Percentiles rank a stretch among this genome's conserved stretches.
Evolutionary conservation across 2,888 invertebrate species (phyloP).

Genomic region (Anoplius nigerrimus): DNA sequence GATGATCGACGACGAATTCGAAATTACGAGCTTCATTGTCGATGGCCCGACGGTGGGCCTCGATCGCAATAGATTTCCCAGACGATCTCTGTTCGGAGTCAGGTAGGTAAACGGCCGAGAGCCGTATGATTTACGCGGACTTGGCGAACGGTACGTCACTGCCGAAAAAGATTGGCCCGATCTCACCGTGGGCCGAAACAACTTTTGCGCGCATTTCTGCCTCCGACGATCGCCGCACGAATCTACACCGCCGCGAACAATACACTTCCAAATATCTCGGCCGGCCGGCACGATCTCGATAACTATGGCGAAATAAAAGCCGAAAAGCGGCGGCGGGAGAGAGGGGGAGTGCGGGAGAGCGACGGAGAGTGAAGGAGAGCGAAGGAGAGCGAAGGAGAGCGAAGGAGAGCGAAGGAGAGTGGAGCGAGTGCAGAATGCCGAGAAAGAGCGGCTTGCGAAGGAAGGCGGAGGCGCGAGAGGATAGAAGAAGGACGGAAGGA

Average conservation of each 20-base stretch:
- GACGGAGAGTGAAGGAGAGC: conserved; percentile 25
- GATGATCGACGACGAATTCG: too few species aligned
- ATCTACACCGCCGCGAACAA: conserved; percentile 3
- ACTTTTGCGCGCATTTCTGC: neutral
- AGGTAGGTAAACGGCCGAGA: too few species aligned
- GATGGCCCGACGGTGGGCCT: too few species aligned
- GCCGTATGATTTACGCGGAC: too few species aligned
- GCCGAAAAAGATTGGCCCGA: too few species aligned
- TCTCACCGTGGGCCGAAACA: too few species aligned
- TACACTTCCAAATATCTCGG: conserved; percentile 14
- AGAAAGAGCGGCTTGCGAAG: conserved; percentile 62
- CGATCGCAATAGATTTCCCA: too few species aligned
- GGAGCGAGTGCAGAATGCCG: conserved; percentile 32
- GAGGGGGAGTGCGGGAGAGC: too few species aligned
- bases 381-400: conserved; percentile 10
- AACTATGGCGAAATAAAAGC: conserved; percentile 19
- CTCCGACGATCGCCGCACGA: neutral
- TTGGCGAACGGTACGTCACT: too few species aligned
- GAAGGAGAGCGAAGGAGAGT: conserved; percentile 25
- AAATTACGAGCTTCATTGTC: too few species aligned
- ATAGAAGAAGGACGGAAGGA: conserved; percentile 4
- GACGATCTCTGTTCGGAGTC: too few species aligned
- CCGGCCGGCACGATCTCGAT: conserved; percentile 19
- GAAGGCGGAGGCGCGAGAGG: conserved; percentile 28
- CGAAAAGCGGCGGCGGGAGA: neutral